phyloP scores from a whole-genome alignment of 1,140 invertebrate genomes.

The Drosophila bocki region DNA sequence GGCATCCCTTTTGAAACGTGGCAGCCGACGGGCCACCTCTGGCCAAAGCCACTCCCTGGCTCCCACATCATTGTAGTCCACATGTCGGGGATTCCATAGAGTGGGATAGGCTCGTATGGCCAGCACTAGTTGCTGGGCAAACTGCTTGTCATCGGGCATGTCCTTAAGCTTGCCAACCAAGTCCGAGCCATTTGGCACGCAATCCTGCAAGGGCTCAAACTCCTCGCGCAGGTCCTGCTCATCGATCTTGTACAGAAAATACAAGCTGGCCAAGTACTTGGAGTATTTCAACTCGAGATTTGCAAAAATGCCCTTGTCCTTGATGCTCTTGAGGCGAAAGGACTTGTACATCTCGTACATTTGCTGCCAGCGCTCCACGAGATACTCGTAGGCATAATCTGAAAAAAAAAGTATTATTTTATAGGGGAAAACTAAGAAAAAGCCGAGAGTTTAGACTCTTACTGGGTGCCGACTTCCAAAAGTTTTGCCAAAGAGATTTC shows the following conservation, averaged over 20 bases:
- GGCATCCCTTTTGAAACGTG: constrained; percentile 70
- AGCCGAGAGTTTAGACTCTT: constrained; percentile 19
- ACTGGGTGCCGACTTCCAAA: constrained; percentile 69
- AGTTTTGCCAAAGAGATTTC: constrained; percentile 73
- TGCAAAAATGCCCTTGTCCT: constrained; percentile 59
- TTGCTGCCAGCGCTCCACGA: constrained; percentile 79
- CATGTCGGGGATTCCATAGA: constrained; percentile 70
- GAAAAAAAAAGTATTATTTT: constrained; percentile 8
- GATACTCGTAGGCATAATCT: constrained; percentile 72
- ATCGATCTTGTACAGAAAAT: constrained; percentile 80
- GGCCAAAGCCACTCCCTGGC: constrained; percentile 70
- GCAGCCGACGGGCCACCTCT: constrained; percentile 62
- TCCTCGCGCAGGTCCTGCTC: constrained; percentile 79
- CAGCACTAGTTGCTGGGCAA: constrained; percentile 63
- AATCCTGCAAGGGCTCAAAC: constrained; percentile 70
- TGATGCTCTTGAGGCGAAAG: constrained; percentile 79
- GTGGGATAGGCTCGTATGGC: constrained; percentile 67
- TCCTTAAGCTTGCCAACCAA: constrained; percentile 58
- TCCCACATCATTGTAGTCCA: constrained; percentile 68
- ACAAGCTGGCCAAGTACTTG: constrained; percentile 77
- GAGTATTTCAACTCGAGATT: constrained; percentile 80
- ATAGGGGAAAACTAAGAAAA: not conserved
- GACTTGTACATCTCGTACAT: constrained; percentile 84
- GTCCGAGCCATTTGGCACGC: constrained; percentile 14
- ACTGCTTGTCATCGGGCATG: constrained; percentile 78